phyloP scores from a whole-genome alignment of 2,888 invertebrate species.

The Dryocosmus kuriphilus region DNA sequence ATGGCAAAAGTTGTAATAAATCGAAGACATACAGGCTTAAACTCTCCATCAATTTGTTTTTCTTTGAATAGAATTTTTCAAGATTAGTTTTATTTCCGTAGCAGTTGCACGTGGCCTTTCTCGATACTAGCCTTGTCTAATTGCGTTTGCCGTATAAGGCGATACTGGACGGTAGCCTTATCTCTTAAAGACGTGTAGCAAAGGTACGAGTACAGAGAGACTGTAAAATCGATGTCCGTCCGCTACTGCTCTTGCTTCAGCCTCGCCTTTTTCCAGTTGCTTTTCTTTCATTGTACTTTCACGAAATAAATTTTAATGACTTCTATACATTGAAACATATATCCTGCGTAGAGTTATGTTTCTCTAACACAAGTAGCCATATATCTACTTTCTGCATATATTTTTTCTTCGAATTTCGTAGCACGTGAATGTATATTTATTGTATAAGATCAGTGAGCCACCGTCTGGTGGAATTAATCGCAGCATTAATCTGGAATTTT shows the following conservation, averaged over 20 bases:
- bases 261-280: neutral
- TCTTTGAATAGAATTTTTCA: constrained; percentile 10
- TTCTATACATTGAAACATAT: neutral
- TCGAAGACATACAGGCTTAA: neutral
- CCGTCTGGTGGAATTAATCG: constrained; percentile 3
- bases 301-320: constrained; percentile 17
- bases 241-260: constrained; percentile 42
- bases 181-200: constrained; percentile 25
- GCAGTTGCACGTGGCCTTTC: constrained; percentile 39
- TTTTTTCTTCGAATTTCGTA: neutral
- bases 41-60: constrained; percentile 1
- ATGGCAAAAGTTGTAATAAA: constrained; percentile 16
- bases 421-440: constrained; percentile 6
- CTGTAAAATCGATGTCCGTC: constrained; percentile 34
- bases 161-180: constrained; percentile 26
- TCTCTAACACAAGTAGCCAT: neutral
- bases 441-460: constrained; percentile 14
- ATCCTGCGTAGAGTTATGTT: neutral
- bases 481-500: constrained; percentile 52
- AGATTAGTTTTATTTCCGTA: constrained; percentile 2
- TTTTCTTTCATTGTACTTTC: constrained; percentile 35
- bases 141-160: constrained; percentile 28
- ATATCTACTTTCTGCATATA: no score
- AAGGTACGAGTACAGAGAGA: neutral
- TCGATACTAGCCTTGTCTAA: constrained; percentile 37